Evolutionary conservation across 53 echinoderm and acorn worm genomes (phyloP).

Genomic region (Henricia sp.): DNA sequence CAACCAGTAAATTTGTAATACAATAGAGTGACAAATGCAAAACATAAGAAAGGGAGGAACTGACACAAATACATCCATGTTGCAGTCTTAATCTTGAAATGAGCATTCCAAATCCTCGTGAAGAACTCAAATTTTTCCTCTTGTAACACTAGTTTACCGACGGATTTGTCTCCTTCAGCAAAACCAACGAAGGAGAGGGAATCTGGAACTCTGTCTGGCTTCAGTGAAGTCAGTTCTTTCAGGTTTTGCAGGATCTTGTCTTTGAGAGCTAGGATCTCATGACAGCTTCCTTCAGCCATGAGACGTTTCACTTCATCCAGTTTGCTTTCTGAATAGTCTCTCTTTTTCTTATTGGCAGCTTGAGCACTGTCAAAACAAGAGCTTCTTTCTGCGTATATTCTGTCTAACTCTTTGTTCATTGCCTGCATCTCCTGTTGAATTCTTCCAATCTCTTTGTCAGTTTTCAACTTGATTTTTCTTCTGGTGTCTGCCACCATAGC

Average conservation of each 20-base stretch:
- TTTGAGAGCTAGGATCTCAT: slow-evolving; percentile 19
- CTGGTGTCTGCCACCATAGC: neutral
- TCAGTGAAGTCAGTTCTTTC: slow-evolving; percentile 7
- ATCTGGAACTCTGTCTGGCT: neutral
- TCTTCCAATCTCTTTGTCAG: neutral
- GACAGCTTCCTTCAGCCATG: slow-evolving; percentile 1
- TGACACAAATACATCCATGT: too few species aligned
- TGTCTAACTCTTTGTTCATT: neutral
- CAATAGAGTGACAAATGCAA: too few species aligned
- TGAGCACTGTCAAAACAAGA: neutral
- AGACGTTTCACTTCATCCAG: neutral
- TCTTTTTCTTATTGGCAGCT: neutral
- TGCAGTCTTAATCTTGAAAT: too few species aligned
- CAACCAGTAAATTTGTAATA: too few species aligned
- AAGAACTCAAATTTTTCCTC: too few species aligned
- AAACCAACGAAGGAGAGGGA: neutral
- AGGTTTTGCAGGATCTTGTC: slow-evolving; percentile 6
- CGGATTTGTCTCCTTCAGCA: neutral
- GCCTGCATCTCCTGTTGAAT: neutral
- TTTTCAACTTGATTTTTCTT: neutral
- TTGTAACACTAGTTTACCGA: slow-evolving; percentile 6
- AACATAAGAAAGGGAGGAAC: too few species aligned
- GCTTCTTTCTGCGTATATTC: slow-evolving; percentile 9
- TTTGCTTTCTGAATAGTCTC: neutral
- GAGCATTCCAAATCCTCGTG: too few species aligned